phyloP scores from a whole-genome alignment of 2,113 vertebrate genomes.

The Heterocephalus glaber region DNA sequence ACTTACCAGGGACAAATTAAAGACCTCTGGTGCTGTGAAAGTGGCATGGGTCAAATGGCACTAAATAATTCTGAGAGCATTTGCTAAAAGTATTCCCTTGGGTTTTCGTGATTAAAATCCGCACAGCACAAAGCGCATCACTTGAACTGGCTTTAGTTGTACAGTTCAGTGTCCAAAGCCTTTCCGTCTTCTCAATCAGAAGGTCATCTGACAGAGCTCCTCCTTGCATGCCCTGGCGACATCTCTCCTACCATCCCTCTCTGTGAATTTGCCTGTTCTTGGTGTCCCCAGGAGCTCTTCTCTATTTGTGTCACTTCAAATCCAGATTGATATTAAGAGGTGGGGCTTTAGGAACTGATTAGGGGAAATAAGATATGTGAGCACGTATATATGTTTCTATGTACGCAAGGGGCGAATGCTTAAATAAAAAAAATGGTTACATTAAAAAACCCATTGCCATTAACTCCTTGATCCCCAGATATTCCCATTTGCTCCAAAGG shows the following conservation, averaged over 20 bases:
- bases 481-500: not conserved
- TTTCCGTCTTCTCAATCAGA: not conserved
- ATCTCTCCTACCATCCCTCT: not conserved
- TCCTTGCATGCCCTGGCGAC: not conserved
- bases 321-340: not conserved
- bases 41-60: slow-evolving; percentile 8
- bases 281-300: not conserved
- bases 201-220: not conserved
- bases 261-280: not conserved
- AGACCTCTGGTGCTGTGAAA: not conserved
- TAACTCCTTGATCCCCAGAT: not conserved
- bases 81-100: not conserved
- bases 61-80: slow-evolving; percentile 12
- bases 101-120: not conserved
- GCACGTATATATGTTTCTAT: no score
- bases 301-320: not conserved
- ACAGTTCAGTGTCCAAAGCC: not conserved
- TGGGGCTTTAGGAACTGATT: no score
- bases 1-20: not conserved
- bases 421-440: not conserved
- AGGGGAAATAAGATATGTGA: not conserved
- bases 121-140: not conserved
- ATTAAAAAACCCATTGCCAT: not conserved
- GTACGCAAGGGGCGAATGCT: not conserved
- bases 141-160: slow-evolving; percentile 18